Base-by-base conservation (phyloP, 23 tunicate species). In the Styela clava region DNA sequence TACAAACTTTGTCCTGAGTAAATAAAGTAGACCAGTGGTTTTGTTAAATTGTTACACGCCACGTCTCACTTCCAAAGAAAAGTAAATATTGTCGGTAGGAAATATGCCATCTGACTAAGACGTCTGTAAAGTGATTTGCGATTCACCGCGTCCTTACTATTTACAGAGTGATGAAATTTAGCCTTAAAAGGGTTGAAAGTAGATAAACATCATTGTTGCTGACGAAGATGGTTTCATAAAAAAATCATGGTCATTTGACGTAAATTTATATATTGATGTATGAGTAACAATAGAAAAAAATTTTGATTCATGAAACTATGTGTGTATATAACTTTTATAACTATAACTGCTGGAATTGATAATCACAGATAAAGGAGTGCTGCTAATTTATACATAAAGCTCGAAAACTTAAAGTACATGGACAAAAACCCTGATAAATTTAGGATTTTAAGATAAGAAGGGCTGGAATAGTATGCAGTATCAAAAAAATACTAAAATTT, bases 131-230 rank as follows among this genome's bases (percentile, higher is more conserved):
- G 56, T 44, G 56, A 44, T 44, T 44, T 44, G 56, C 56, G 56
- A 44, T 44, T 12, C 12, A 44, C 12, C 7, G 56, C 56, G 56
- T 44, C 56, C 56, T 44, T 44, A 44, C 7, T 44, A 44, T 44
- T 44, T 44, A 12, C 56, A 44, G 56, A 5, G 56, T 44, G 56
- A 44, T 44, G 9, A 44, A 7, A 44, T 44, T 44, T 12, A 44
- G 56, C 9, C 12, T 5, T 44, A 44, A 44, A 44, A 44, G 56
- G 56, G 7, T 44, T 44, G 9, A 5, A 44, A 12, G 56, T 44
- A 7, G 56, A 44, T 44, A 44, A 44, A 44, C 71, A 67, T 27
- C 71, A 61, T 27, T 67, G 71, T 29, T 61, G 64, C 64, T 61
- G n/a, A 61, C 64, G n/a, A 23, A 23, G 64, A 61, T 23, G 0